A percentile compares a stretch with the other conserved stretches of the same genome.
Conservation (phyloP, 2,888 invertebrate genomes). For the Halictus ligatus region DNA sequence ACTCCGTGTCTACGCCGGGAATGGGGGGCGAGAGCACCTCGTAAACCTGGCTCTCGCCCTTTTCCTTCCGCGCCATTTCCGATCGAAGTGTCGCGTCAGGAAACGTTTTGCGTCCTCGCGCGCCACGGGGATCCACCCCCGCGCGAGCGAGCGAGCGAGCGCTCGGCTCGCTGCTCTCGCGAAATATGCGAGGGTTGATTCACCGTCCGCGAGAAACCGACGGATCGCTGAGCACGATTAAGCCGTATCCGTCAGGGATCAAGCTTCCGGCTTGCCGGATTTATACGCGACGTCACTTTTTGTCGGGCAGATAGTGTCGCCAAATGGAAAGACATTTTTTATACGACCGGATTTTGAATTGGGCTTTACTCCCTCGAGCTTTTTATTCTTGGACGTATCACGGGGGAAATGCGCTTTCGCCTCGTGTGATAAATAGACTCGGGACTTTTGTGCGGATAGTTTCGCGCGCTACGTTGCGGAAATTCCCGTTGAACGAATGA, state of each 20-base stretch:
- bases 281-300: not conserved
- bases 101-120: constrained; percentile 64
- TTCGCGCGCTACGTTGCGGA: not conserved
- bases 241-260: constrained; percentile 43
- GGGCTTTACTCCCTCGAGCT: not conserved
- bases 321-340: constrained; percentile 10
- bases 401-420: not conserved
- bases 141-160: too few relatives aligned
- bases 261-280: constrained; percentile 16
- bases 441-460: not conserved
- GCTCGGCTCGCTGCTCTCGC: constrained; percentile 13
- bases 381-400: not conserved
- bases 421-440: not conserved
- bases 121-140: constrained; percentile 11
- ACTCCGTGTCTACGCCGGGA: constrained; percentile 40
- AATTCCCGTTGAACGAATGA: not conserved
- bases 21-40: constrained; percentile 41
- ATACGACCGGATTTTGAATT: not conserved
- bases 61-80: constrained; percentile 75
- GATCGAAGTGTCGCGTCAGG: constrained; percentile 72
- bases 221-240: constrained; percentile 48
- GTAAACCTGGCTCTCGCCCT: constrained; percentile 66
- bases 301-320: not conserved
- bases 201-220: constrained; percentile 46
- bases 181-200: constrained; percentile 57